Evolutionary conservation across 2,888 invertebrate genomes (phyloP).

Genomic region (Mesorhabditis spiculigera): DNA sequence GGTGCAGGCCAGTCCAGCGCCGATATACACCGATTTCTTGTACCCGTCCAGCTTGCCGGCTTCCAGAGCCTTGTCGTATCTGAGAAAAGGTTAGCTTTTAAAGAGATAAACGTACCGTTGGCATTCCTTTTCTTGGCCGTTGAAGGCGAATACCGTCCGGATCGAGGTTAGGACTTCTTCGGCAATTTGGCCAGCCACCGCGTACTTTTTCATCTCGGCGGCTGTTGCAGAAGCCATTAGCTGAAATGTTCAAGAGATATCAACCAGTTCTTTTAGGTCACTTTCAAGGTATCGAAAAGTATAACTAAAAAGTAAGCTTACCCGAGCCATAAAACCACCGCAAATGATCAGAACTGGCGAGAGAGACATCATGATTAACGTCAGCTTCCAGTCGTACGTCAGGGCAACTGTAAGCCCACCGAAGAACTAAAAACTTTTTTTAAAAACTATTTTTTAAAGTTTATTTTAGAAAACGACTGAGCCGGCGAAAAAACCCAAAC

Average conservation of each 20-base stretch:
- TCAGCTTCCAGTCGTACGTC: conserved; percentile 42
- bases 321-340: conserved; percentile 42
- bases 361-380: conserved; percentile 57
- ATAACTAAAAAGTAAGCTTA: neutral
- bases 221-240: conserved; percentile 60
- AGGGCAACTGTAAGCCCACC: conserved; percentile 39
- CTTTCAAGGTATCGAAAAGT: no score
- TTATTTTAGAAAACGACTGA: neutral
- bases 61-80: conserved; percentile 48
- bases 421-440: conserved; percentile 14
- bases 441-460: no score
- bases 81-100: conserved; percentile 5
- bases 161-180: conserved; percentile 37
- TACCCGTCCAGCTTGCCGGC: conserved; percentile 46
- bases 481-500: neutral
- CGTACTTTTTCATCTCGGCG: conserved; percentile 56
- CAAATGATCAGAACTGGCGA: conserved; percentile 44
- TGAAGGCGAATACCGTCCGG: conserved; percentile 38
- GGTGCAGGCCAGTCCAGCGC: conserved; percentile 57
- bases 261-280: no score
- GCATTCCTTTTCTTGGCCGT: conserved; percentile 34
- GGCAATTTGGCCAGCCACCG: conserved; percentile 35
- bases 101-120: conserved; percentile 24
- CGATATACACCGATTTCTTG: conserved; percentile 51
- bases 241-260: conserved; percentile 36